Evolutionary conservation across 1,140 invertebrate species (phyloP), one percentile per base, ranked within the genome.

Genomic region (Drosophila mayri): DNA sequence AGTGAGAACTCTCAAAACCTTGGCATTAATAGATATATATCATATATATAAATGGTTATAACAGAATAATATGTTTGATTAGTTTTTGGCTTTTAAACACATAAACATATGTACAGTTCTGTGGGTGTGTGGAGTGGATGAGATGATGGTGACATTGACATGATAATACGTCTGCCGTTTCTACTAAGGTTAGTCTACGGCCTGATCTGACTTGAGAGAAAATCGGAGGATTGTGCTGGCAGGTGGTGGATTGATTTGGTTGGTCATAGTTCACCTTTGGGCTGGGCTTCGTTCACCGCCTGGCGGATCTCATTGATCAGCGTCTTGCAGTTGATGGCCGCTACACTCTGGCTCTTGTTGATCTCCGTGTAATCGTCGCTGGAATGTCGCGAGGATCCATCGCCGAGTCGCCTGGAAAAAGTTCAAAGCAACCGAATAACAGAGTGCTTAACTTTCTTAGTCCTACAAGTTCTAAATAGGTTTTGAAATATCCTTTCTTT

Each of bases 231-330:
- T 76, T 65, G 50, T 55, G 41, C 52, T 75, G 50, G 49, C 50
- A 22, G 50, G 44, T 66, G 41, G 25, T 61, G 59, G 46, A 20
- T 65, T 67, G 52, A 50, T 65, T 61, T 50, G 47, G 46, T 35
- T 60, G 44, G 43, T 59, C 44, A 68, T 88, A 76, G 67, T 83
- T 93, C 94, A 96, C 96, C 96, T 95, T 96, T 95, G 76, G 96
- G 95, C 94, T 97, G 97, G 63, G 96, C 96, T 92, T 97, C 96
- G 91, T 95, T 96, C 76, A 97, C 96, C 79, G 96, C 96, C 93
- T 96, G 96, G 72, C 96, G 94, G 81, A 97, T 97, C 94, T 97
- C 96, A 88, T 97, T 96, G 54, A 96, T 95, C 68, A 97, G 94
- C 93, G 96, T 95, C 94, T 96, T 96, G 79, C 96, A 96, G 77